phyloP scores from a whole-genome alignment of 2,888 invertebrate species.

The Chrysina gloriosa region DNA sequence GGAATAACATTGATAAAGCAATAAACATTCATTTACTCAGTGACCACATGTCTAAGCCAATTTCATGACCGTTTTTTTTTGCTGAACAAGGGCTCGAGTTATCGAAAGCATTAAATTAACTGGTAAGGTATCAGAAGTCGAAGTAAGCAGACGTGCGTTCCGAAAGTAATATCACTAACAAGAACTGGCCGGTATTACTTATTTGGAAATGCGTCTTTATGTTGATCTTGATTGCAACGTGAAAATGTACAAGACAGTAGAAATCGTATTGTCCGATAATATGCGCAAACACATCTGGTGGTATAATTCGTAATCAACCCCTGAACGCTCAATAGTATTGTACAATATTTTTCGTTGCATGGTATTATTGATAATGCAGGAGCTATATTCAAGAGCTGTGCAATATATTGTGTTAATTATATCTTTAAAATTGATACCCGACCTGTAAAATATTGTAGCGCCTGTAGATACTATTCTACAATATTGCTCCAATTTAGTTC shows the following conservation, averaged over 20 bases:
- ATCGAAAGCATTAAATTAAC: slow-evolving; percentile 47
- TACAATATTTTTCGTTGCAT: too few relatives aligned
- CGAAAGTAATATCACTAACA: slow-evolving; percentile 38
- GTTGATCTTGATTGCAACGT: slow-evolving; percentile 42
- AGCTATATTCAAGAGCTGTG: too few relatives aligned
- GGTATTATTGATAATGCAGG: too few relatives aligned
- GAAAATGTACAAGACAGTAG: slow-evolving; percentile 6
- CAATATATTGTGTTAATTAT: too few relatives aligned
- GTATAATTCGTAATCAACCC: too few relatives aligned
- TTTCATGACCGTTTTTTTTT: slow-evolving; percentile 39
- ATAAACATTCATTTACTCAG: slow-evolving; percentile 40
- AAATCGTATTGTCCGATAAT: background rate
- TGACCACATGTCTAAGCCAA: slow-evolving; percentile 41
- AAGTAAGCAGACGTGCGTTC: slow-evolving; percentile 31
- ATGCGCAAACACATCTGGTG: too few relatives aligned
- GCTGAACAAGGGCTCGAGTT: slow-evolving; percentile 44
- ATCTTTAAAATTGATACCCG: too few relatives aligned
- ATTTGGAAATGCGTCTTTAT: slow-evolving; percentile 38
- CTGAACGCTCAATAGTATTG: too few relatives aligned
- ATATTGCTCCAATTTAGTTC: too few relatives aligned
- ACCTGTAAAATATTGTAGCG: too few relatives aligned
- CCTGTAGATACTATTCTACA: too few relatives aligned
- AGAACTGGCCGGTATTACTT: background rate
- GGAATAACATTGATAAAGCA: slow-evolving; percentile 42
- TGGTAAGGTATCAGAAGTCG: slow-evolving; percentile 9